Evolutionary conservation across 2,888 invertebrate genomes (phyloP).

Genomic region (Physocephala rufipes): DNA sequence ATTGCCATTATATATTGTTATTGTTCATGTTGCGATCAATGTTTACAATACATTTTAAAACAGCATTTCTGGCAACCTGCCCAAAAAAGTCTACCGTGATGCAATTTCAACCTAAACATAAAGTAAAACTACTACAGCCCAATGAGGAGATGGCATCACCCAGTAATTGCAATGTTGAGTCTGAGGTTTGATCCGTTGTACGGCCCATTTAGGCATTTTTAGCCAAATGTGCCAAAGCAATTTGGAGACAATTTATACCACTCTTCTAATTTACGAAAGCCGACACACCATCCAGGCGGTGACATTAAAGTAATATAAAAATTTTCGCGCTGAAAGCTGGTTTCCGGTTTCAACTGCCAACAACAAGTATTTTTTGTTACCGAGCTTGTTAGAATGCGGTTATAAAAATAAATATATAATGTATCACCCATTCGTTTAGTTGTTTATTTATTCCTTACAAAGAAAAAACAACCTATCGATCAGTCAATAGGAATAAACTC

Average conservation of each 20-base stretch:
- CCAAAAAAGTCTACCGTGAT: neutral
- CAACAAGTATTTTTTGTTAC: neutral
- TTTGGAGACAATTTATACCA: conserved; percentile 23
- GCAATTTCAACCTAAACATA: neutral
- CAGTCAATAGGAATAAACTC: too few relatives aligned
- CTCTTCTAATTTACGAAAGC: conserved; percentile 22
- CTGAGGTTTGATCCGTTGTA: neutral
- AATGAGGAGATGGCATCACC: too few relatives aligned
- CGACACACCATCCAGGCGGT: too few relatives aligned
- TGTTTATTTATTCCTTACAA: too few relatives aligned
- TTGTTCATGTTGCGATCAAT: conserved; percentile 13
- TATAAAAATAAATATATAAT: neutral
- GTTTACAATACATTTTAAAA: neutral
- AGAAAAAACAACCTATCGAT: too few relatives aligned
- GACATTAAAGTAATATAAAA: neutral
- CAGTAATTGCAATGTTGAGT: neutral
- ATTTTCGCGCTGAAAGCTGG: neutral
- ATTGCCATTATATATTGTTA: neutral
- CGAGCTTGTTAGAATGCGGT: neutral
- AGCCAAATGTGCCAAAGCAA: conserved; percentile 26
- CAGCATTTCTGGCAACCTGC: conserved; percentile 25
- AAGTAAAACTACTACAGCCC: neutral
- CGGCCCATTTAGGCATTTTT: conserved; percentile 15
- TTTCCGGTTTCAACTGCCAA: neutral
- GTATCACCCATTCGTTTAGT: neutral